Evolutionary conservation across 2,113 vertebrate genomes (phyloP).

Genomic region (Oceanites oceanicus): DNA sequence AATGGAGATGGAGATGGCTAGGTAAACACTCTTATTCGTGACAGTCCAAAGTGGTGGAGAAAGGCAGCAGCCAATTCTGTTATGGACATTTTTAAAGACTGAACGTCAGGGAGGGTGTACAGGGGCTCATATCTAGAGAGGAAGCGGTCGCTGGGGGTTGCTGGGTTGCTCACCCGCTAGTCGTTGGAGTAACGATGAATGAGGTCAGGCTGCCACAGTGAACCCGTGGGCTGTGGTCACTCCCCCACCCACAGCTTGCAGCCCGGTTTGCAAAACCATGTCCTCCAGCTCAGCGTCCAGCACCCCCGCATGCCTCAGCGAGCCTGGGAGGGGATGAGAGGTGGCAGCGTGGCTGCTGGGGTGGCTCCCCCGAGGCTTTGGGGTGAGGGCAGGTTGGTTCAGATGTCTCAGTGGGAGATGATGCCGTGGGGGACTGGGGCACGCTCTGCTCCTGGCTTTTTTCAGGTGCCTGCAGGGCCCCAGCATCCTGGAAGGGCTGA

Average conservation of each 20-base stretch:
- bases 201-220: background rate
- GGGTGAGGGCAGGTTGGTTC: background rate
- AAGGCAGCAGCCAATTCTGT: background rate
- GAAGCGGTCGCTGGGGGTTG: background rate
- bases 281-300: background rate
- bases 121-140: background rate
- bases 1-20: too few species aligned
- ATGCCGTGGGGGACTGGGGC: background rate
- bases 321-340: background rate
- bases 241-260: background rate
- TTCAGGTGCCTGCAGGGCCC: background rate
- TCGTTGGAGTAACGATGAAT: fast-evolving
- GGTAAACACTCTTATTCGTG: fast-evolving
- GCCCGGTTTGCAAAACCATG: fast-evolving
- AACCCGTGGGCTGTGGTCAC: fast-evolving
- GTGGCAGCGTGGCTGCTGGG: background rate
- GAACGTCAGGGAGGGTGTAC: background rate
- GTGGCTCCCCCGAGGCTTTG: background rate
- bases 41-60: background rate
- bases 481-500: slow-evolving; percentile 2
- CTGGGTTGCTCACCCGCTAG: background rate
- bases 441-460: background rate
- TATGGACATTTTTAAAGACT: background rate
- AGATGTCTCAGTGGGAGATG: background rate
- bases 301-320: background rate